Percentiles rank a stretch among this genome's conserved stretches.
These are phyloP conservation scores for Caenorhabditis briggsae DNA, from an alignment of 1,140 invertebrate genomes.

Conservation along the genomic window DNA sequence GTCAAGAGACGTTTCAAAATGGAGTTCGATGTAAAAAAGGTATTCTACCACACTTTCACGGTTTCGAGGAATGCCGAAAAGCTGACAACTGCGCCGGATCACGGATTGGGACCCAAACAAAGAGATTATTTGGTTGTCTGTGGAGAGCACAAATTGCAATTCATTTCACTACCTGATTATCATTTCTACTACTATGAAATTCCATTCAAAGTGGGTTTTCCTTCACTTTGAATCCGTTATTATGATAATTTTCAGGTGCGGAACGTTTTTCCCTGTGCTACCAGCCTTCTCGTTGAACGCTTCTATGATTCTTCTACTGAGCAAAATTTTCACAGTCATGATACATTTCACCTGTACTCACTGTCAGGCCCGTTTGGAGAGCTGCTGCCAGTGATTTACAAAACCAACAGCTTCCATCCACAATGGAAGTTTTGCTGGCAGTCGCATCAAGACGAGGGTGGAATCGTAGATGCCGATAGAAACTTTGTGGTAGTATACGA, in stretches of 20 bases:
- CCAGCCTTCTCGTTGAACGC: slow-evolving; percentile 20
- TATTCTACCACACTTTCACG: neutral
- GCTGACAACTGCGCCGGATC: neutral
- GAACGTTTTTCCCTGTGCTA: slow-evolving; percentile 16
- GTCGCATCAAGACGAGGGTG: slow-evolving; percentile 32
- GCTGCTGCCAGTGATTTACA: slow-evolving; percentile 26
- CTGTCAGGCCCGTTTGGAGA: slow-evolving; percentile 22
- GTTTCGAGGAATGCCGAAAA: neutral
- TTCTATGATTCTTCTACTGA: slow-evolving; percentile 29
- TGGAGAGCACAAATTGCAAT: slow-evolving; percentile 21
- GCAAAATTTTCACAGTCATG: slow-evolving; percentile 22
- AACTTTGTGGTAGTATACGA: slow-evolving; percentile 18
- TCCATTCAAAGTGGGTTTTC: slow-evolving; percentile 26
- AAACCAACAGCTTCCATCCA: slow-evolving; percentile 11
- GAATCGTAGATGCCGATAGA: slow-evolving; percentile 6
- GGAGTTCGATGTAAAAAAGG: slow-evolving; percentile 41
- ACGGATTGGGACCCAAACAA: neutral
- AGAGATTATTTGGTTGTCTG: slow-evolving; percentile 26
- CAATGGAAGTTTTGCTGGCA: slow-evolving; percentile 49
- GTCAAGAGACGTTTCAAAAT: neutral
- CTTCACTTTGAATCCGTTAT: neutral
- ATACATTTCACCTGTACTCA: slow-evolving; percentile 36
- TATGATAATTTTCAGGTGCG: slow-evolving; percentile 5
- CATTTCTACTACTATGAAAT: slow-evolving; percentile 53
- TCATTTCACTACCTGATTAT: slow-evolving; percentile 11